Percentiles rank a stretch among this genome's conserved stretches.
Evolutionary conservation across 2,113 vertebrate species (phyloP).

Genomic region (Notothenia rossii): DNA sequence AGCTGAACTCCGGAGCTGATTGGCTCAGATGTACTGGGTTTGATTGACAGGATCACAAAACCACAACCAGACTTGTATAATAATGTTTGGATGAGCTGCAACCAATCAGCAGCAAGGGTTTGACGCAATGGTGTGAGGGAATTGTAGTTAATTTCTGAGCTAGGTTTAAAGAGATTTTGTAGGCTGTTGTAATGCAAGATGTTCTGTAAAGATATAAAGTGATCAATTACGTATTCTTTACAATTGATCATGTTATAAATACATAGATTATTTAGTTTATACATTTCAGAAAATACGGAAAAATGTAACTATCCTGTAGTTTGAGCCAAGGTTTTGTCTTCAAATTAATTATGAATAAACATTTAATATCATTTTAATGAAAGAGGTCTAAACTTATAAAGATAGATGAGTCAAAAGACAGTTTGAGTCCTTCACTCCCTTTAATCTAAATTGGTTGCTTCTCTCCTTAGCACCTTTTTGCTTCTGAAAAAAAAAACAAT

Average conservation of each 20-base stretch:
- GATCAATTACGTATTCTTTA: not conserved
- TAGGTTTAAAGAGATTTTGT: slow-evolving; percentile 15
- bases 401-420: too few relatives aligned
- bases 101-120: slow-evolving; percentile 34
- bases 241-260: too few relatives aligned
- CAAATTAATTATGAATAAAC: too few relatives aligned
- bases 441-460: too few relatives aligned
- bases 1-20: slow-evolving; percentile 10
- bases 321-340: too few relatives aligned
- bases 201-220: not conserved
- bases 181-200: not conserved
- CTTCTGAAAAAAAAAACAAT: not conserved
- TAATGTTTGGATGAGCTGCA: slow-evolving; percentile 26
- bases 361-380: too few relatives aligned
- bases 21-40: not conserved
- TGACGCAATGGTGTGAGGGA: slow-evolving; percentile 26
- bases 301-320: too few relatives aligned
- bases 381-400: too few relatives aligned
- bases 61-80: slow-evolving; percentile 30
- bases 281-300: too few relatives aligned
- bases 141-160: slow-evolving; percentile 36
- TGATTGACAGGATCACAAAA: slow-evolving; percentile 10
- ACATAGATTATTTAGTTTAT: too few relatives aligned
- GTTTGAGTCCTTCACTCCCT: too few relatives aligned
- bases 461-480: too few relatives aligned